These are phyloP conservation scores for Sarcoramphus papa DNA, from an alignment of 2,797 vertebrate species.

Conservation along the genomic window DNA sequence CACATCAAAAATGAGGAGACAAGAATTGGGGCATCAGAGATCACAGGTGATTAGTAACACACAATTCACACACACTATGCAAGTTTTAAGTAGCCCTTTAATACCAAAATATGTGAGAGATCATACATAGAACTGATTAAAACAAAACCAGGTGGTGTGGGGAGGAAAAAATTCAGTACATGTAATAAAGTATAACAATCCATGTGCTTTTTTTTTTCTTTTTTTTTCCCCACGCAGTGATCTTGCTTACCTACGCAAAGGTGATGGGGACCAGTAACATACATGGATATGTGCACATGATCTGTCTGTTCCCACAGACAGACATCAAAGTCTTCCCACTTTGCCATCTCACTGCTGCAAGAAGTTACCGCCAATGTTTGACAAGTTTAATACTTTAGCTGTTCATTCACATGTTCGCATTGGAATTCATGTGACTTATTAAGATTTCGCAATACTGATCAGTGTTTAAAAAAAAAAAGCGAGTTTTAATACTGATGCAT, in stretches of 20 bases:
- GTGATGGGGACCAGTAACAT: rapidly evolving
- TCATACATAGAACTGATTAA: not conserved
- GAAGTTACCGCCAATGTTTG: not conserved
- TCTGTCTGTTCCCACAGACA: not conserved
- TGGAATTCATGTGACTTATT: not conserved
- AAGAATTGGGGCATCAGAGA: not conserved
- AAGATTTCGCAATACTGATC: rapidly evolving
- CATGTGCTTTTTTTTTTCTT: rapidly evolving
- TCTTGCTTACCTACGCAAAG: rapidly evolving
- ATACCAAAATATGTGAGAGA: rapidly evolving
- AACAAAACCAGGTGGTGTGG: rapidly evolving
- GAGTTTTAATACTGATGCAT: not conserved
- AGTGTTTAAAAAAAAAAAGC: rapidly evolving
- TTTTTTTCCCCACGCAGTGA: rapidly evolving
- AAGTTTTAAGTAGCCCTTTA: not conserved
- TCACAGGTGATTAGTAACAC: not conserved
- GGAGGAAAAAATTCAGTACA: not conserved
- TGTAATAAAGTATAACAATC: rapidly evolving
- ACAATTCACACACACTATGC: rapidly evolving
- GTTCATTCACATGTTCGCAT: not conserved
- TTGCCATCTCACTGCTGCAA: not conserved
- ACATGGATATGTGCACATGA: rapidly evolving
- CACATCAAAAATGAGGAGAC: not conserved
- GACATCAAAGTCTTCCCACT: not conserved
- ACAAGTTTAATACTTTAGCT: not conserved